Evolutionary conservation across 2,113 vertebrate genomes (phyloP), one percentile per base, ranked within the genome.

Genomic region (Xenopus laevis): DNA sequence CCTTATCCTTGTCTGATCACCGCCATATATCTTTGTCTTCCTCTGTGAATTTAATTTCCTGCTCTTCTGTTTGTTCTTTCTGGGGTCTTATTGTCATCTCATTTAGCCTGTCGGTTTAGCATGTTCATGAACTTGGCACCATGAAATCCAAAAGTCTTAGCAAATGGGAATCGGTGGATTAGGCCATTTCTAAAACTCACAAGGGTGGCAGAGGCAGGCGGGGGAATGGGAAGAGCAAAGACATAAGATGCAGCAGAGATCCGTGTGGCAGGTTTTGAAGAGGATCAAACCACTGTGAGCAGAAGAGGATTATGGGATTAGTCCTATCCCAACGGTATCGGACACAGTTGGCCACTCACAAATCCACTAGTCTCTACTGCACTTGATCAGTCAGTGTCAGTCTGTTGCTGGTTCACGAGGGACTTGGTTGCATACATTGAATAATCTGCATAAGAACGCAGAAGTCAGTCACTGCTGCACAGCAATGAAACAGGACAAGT

Each of bases 301-400:
- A 77, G 74, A 70, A 70, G 74, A 77, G 67, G 74, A 77, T 77
- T 77, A 77, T 53, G 67, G 59, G 74, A 77, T 77, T 77, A 77
- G 74, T 53, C 12, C 45, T 57, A 77, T 77, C 66, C 67, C 74
- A 57, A 67, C 33, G 11, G 74, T 63, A 77, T 77, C 30, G 50
- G 67, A 33, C 74, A 77, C 74, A 70, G 74, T 77, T 77, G 74
- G 74, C 66, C 74, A 77, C 74, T 77, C 66, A 27, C 63, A 77
- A 77, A 70, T 77, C 74, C 67, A 64, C 58, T 64, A n/a, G 60
- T 76, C 59, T 64, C 65, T 77, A 67, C 59, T 46, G 50, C 50
- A 77, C 67, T 69, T 75, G 58, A 75, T 70, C 74, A 69, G 70
- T 62, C 70, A 33, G 67, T 77, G 74, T 77, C 74, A 70, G 59